phyloP scores from a whole-genome alignment of 2,113 vertebrate species.

The Nerophis lumbriciformis region DNA sequence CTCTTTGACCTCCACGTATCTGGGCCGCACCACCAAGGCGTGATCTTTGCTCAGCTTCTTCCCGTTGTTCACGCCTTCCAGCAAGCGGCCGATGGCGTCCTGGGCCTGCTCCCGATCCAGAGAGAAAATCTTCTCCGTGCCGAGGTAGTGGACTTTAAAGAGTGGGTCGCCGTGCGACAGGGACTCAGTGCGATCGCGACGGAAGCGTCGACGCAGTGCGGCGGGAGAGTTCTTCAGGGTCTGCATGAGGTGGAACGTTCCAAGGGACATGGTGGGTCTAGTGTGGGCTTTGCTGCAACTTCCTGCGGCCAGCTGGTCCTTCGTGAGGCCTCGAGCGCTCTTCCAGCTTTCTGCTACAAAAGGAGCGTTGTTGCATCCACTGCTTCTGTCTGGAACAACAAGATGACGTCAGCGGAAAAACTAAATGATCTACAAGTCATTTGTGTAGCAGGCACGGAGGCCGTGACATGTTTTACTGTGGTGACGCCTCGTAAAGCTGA shows the following conservation, averaged over 20 bases:
- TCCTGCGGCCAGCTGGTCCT: constrained; percentile 18
- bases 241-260: constrained; percentile 73
- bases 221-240: constrained; percentile 75
- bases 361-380: constrained; percentile 44
- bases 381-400: constrained; percentile 43
- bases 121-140: constrained; percentile 77
- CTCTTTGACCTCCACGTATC: constrained; percentile 79
- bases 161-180: constrained; percentile 76
- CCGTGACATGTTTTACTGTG: background rate
- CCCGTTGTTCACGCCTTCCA: constrained; percentile 52
- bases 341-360: constrained; percentile 29
- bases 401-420: constrained; percentile 14
- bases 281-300: background rate
- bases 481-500: background rate
- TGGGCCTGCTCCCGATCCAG: constrained; percentile 72
- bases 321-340: constrained; percentile 20
- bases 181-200: constrained; percentile 69
- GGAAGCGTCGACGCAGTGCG: constrained; percentile 69
- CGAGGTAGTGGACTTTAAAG: constrained; percentile 77
- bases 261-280: constrained; percentile 61
- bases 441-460: background rate
- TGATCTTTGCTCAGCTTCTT: constrained; percentile 74
- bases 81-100: constrained; percentile 68
- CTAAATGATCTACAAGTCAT: too few relatives aligned
- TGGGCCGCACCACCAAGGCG: constrained; percentile 71